Percentiles rank a stretch among this genome's conserved stretches.
Evolutionary conservation across 92 coral and sea anemone genomes (phyloP).

Genomic region (Epizoanthus illoricatus): DNA sequence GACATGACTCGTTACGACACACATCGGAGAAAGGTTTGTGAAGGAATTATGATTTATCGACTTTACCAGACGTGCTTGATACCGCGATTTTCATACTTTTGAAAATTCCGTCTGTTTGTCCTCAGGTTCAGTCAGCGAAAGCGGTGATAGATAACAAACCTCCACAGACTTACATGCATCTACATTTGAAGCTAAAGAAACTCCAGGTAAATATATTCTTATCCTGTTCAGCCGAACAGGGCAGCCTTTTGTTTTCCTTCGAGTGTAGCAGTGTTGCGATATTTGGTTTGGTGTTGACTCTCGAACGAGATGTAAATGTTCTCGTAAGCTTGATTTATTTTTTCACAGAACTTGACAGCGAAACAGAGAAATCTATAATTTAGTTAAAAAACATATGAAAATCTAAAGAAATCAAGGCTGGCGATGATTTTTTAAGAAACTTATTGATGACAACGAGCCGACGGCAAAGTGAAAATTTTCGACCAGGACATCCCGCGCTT

Average conservation of each 20-base stretch:
- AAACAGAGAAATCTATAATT: no score
- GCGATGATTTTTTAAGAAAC: background rate
- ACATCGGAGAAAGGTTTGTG: constrained; percentile 89
- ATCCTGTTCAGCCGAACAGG: background rate
- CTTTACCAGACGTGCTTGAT: background rate
- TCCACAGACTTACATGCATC: constrained; percentile 96
- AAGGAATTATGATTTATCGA: background rate
- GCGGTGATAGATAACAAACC: constrained; percentile 96
- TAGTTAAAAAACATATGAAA: background rate
- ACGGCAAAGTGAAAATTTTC: background rate
- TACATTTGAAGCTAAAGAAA: constrained; percentile 93
- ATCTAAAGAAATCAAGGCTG: background rate
- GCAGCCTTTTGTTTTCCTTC: constrained; percentile 14
- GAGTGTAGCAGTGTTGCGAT: constrained; percentile 31
- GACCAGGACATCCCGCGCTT: background rate
- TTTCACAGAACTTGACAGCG: no score
- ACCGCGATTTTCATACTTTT: background rate
- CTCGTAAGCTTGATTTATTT: background rate
- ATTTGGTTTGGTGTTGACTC: constrained; percentile 28
- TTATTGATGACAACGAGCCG: no score
- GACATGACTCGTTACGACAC: constrained; percentile 91
- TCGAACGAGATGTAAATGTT: constrained; percentile 26
- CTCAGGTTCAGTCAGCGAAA: constrained; percentile 86
- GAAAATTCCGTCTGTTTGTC: background rate
- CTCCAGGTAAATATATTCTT: constrained; percentile 75